phyloP scores from a whole-genome alignment of 2,113 vertebrate genomes.

The Acanthisitta chloris region DNA sequence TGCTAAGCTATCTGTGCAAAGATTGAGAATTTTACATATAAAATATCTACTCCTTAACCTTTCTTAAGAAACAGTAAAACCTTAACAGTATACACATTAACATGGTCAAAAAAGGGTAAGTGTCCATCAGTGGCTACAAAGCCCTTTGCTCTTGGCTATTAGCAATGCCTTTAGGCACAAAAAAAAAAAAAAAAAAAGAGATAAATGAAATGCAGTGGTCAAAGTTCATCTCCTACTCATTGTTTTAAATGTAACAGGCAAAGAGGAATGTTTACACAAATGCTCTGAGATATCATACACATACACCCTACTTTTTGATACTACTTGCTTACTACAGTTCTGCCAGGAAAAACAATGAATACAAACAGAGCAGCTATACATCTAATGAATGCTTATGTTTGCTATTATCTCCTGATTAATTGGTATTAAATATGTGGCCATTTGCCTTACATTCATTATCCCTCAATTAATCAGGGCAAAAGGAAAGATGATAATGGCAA shows the following conservation, averaged over 20 bases:
- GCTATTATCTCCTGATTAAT: not conserved
- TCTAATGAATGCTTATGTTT: conserved; percentile 1
- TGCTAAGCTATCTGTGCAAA: not conserved
- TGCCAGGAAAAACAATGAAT: not conserved
- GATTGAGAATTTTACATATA: not conserved
- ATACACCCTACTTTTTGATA: not conserved
- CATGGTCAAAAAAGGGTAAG: not conserved
- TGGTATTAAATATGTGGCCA: not conserved
- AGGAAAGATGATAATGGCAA: not conserved
- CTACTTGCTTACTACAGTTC: not conserved
- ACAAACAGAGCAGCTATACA: not conserved
- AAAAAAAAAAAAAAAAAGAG: not conserved
- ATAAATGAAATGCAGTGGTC: not conserved
- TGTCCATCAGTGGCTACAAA: not conserved
- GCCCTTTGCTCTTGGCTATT: not conserved
- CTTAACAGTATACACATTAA: not conserved
- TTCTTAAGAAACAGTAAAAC: not conserved
- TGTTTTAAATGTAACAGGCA: conserved; percentile 14
- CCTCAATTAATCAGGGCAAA: not conserved
- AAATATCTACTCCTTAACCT: not conserved
- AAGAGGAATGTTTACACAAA: conserved; percentile 14
- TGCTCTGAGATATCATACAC: not conserved
- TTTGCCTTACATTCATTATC: not conserved
- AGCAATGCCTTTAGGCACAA: not conserved
- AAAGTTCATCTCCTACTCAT: conserved; percentile 18